Evolutionary conservation across 2,797 vertebrate genomes (phyloP).

Genomic region (Tamandua tetradactyla): DNA sequence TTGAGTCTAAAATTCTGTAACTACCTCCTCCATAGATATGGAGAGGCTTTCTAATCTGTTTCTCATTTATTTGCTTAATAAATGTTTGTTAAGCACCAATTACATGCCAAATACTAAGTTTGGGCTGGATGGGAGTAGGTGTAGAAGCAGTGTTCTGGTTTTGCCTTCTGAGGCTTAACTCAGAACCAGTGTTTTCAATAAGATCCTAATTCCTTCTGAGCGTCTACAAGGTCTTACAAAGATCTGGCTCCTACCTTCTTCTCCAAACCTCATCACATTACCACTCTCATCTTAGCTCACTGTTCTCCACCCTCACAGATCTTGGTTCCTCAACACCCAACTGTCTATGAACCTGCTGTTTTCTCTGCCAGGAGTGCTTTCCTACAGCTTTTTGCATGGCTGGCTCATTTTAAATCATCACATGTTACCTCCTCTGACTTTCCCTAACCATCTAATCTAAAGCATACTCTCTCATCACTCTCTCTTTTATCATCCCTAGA

Average conservation of each 20-base stretch:
- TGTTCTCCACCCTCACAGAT: rapidly evolving
- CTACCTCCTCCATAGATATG: background rate
- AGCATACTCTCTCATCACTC: background rate
- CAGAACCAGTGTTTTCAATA: slow-evolving; percentile 33
- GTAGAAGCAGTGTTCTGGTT: background rate
- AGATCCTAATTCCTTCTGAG: background rate
- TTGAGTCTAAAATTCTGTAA: background rate
- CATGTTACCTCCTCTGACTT: background rate
- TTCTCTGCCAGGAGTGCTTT: background rate
- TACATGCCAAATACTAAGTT: background rate
- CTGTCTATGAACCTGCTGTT: background rate
- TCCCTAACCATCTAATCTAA: background rate
- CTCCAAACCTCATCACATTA: background rate
- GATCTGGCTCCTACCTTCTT: background rate
- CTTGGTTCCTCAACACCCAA: background rate
- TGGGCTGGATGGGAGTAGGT: background rate
- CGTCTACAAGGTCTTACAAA: background rate
- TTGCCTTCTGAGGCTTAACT: slow-evolving; percentile 39
- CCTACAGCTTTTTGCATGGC: background rate
- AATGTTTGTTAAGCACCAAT: background rate
- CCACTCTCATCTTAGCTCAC: background rate
- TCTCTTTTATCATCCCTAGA: background rate
- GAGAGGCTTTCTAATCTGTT: background rate
- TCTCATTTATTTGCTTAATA: background rate
- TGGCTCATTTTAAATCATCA: background rate